Percentiles rank a stretch among this genome's conserved stretches.
Conservation (phyloP, 2,113 vertebrate genomes). For the Neodon shergylaensis region DNA sequence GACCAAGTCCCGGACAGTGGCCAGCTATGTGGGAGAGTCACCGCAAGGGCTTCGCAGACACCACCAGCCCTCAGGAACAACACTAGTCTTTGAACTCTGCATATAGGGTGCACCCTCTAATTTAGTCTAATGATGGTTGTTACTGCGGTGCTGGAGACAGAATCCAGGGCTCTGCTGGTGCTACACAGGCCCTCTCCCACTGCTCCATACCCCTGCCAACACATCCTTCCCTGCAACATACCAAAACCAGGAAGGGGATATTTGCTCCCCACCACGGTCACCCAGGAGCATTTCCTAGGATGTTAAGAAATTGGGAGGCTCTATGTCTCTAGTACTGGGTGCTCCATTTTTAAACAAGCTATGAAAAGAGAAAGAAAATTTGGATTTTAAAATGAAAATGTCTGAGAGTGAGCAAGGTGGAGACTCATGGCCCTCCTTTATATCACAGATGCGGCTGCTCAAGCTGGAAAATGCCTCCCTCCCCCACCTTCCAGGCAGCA, state of each 20-base stretch:
- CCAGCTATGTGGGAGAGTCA: background rate
- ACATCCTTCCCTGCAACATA: background rate
- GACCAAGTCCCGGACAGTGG: background rate
- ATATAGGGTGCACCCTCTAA: background rate
- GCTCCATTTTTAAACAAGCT: background rate
- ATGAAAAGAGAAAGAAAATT: background rate
- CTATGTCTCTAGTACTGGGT: background rate
- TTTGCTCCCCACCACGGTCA: background rate
- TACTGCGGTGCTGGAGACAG: background rate
- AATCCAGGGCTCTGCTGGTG: background rate
- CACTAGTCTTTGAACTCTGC: background rate
- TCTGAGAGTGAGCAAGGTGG: background rate
- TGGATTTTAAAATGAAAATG: background rate
- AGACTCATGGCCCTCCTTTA: fast-evolving
- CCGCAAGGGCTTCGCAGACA: fast-evolving
- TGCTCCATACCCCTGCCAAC: background rate
- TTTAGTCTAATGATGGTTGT: background rate
- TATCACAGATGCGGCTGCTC: background rate
- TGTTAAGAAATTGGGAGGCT: background rate
- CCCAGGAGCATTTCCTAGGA: background rate
- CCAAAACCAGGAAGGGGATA: background rate
- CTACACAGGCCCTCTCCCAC: no score
- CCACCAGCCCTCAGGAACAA: background rate
- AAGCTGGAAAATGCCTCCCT: fast-evolving
- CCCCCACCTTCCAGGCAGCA: background rate